Percentiles rank a stretch among this genome's conserved stretches.
phyloP scores from a whole-genome alignment of 2,888 invertebrate species.

The Gandaritis pyraliata region DNA sequence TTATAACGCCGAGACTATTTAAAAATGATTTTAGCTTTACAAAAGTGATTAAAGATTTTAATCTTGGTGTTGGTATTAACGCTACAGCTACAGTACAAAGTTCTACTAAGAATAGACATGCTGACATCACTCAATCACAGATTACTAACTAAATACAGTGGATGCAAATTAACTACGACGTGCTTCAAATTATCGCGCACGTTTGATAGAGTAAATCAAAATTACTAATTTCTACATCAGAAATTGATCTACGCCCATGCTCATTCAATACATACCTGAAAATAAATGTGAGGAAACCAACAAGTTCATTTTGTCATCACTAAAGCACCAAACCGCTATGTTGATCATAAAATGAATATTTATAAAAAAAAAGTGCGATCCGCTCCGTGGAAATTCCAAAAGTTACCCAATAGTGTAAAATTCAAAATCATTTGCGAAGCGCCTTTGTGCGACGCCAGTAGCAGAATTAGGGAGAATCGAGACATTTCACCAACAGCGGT shows the following conservation, averaged over 20 bases:
- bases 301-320: constrained; percentile 41
- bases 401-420: constrained; percentile 25
- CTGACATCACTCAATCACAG: constrained; percentile 13
- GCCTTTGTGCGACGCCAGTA: constrained; percentile 5
- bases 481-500: background rate
- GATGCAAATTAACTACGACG: constrained; percentile 22
- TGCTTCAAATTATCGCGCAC: background rate
- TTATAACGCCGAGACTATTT: too few relatives aligned
- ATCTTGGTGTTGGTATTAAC: background rate
- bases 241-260: constrained; percentile 31
- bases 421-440: constrained; percentile 36
- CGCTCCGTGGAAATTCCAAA: constrained; percentile 23
- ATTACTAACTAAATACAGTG: constrained; percentile 17
- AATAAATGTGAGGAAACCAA: constrained; percentile 36
- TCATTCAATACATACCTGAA: constrained; percentile 39
- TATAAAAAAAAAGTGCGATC: constrained; percentile 27
- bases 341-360: constrained; percentile 29
- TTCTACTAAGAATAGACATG: constrained; percentile 21
- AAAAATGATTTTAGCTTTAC: too few relatives aligned
- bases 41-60: too few relatives aligned
- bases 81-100: constrained; percentile 1
- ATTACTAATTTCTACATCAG: constrained; percentile 26
- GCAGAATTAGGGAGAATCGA: background rate
- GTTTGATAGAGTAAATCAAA: background rate
- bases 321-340: constrained; percentile 19